Evolutionary conservation across 2,888 invertebrate species (phyloP).

Genomic region (Molorchus minor): DNA sequence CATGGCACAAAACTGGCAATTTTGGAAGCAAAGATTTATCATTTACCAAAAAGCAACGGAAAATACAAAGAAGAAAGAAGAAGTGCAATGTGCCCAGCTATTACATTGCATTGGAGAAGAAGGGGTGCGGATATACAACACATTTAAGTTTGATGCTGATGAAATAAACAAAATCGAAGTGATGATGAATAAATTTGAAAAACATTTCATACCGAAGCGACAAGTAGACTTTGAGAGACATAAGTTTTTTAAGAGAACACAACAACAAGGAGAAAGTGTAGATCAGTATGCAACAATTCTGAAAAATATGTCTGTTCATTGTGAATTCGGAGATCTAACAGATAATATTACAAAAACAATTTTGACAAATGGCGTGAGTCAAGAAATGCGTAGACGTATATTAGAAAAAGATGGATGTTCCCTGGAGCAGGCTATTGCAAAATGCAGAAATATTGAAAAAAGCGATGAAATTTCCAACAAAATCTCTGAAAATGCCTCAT

Average conservation of each 20-base stretch:
- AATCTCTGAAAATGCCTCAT: too few species aligned
- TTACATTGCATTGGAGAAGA: conserved; percentile 14
- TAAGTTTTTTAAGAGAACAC: conserved; percentile 8
- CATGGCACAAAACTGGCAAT: neutral
- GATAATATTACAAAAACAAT: conserved; percentile 6
- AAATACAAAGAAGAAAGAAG: conserved; percentile 1
- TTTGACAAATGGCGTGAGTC: neutral
- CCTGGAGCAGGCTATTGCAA: too few species aligned
- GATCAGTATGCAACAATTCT: conserved; percentile 4
- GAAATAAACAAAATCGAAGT: neutral
- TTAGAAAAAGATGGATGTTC: too few species aligned
- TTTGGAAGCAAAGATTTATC: neutral
- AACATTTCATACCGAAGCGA: neutral
- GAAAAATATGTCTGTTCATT: conserved; percentile 4
- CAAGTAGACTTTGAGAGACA: conserved; percentile 3
- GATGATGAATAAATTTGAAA: conserved; percentile 3
- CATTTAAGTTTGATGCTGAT: neutral
- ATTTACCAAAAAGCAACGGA: conserved; percentile 8
- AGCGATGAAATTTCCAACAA: too few species aligned
- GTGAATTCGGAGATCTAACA: neutral
- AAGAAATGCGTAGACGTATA: neutral
- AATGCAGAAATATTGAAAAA: too few species aligned
- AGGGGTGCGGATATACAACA: neutral
- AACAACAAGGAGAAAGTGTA: conserved; percentile 1
- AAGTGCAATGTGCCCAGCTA: conserved; percentile 8